Evolutionary conservation across 2,113 vertebrate genomes (phyloP), one percentile per base, ranked within the genome.

Genomic region (Passer domesticus): DNA sequence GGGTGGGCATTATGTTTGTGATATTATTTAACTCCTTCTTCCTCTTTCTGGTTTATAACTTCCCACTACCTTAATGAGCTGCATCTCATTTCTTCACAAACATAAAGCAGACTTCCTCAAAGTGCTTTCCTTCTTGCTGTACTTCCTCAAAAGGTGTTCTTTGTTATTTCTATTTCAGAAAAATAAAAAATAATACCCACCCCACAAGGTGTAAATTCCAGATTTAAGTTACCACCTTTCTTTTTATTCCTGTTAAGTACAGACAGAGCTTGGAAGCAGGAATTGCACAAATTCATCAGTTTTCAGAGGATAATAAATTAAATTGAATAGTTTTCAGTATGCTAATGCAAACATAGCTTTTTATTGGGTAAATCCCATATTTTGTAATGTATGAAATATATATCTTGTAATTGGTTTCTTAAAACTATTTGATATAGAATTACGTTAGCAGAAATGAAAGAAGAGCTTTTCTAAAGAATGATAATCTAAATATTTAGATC

Each of bases 41-140:
- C 95, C 89, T 58, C 87, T 92, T 96, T 90, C 87, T 85, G 31
- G 21, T 87, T 74, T 53, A 43, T 70, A 58, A 50, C 67, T 89
- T 83, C 64, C 28, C 28, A n/a, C 43, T 41, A 44, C 52, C 52
- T 56, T 49, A 28, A 31, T 13, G 12, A 78, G 49, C 28, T 89
- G 73, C 6, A 63, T 78, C 83, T 87, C 69, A 28, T n/a, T 15
- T 64, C 50, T 88, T 83, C 8, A 56, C 15, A 78, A 72, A 86
- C 14, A 91, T 13, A 73, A 66, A 87, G 44, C n/a, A n/a, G 46
- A 73, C 77, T 92, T 95, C 90, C 92, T 92, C 53, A 92, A 88
- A 84, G 50, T 19, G 67, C 75, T 88, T 83, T 91, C 60, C 30
- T 84, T 83, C 83, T 89, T 89, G 68, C 69, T 79, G 15, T 35